Conservation (phyloP, 2,888 invertebrate genomes). For the Hydriomena furcata region DNA sequence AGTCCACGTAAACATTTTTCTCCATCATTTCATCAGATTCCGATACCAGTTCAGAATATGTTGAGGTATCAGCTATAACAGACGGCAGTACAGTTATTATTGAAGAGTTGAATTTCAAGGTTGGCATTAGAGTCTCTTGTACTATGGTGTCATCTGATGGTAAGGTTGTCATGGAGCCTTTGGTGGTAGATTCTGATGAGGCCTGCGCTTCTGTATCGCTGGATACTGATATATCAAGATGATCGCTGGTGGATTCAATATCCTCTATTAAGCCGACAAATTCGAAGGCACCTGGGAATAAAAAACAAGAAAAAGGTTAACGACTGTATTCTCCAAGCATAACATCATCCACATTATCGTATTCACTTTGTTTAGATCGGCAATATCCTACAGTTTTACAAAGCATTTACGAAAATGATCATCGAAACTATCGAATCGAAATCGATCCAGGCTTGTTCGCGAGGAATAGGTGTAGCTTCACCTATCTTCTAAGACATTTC, state of each 20-base stretch:
- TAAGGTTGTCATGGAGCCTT: constrained; percentile 13
- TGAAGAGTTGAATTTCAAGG: constrained; percentile 48
- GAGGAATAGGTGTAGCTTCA: no score
- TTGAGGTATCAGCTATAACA: constrained; percentile 42
- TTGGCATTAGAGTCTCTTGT: constrained; percentile 15
- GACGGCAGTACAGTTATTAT: constrained; percentile 53
- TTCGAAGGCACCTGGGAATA: constrained; percentile 34
- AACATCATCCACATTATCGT: no score
- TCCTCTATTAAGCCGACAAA: constrained; percentile 4
- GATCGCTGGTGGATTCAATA: background rate
- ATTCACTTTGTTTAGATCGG: no score
- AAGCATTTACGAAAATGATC: no score
- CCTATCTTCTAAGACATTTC: no score
- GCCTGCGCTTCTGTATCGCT: constrained; percentile 21
- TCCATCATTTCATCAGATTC: constrained; percentile 25
- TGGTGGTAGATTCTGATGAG: constrained; percentile 22
- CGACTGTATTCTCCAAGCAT: no score
- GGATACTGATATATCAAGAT: constrained; percentile 5
- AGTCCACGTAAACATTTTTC: constrained; percentile 14
- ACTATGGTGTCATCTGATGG: constrained; percentile 16
- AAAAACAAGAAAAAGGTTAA: background rate
- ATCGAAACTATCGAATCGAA: no score
- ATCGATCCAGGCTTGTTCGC: no score
- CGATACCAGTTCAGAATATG: constrained; percentile 30
- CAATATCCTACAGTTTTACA: no score